Conservation (phyloP, 92 coral and sea anemone genomes). For the Zoanthus solanderi region DNA sequence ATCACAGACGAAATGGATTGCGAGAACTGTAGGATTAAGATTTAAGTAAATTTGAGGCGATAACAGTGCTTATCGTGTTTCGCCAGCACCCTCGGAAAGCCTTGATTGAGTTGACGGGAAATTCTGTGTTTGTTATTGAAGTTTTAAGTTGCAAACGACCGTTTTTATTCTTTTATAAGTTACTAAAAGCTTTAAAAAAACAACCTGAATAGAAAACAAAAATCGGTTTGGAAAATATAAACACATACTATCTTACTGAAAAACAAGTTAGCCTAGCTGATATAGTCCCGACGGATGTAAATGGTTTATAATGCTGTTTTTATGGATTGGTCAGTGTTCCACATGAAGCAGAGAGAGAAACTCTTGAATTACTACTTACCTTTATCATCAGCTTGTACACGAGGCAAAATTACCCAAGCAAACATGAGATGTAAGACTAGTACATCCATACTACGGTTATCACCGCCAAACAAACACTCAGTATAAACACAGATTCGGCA, state of each 20-base stretch:
- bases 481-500: not conserved
- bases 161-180: not conserved
- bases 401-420: not conserved
- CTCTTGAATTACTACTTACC: slow-evolving; percentile 4
- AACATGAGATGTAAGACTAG: not conserved
- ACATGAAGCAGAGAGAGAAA: not conserved
- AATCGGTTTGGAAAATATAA: too few relatives aligned
- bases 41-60: not conserved
- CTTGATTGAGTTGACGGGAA: not conserved
- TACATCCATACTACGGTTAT: not conserved
- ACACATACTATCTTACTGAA: too few relatives aligned
- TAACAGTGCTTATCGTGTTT: not conserved
- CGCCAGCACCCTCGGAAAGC: not conserved
- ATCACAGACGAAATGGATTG: not conserved
- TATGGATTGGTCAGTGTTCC: not conserved
- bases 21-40: not conserved
- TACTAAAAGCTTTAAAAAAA: not conserved
- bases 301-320: not conserved
- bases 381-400: slow-evolving; percentile 2
- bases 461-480: not conserved
- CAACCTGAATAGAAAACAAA: not conserved
- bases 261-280: too few relatives aligned
- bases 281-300: not conserved
- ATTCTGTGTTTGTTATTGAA: not conserved
- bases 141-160: not conserved